Percentiles rank a stretch among this genome's conserved stretches.
Evolutionary conservation across 2,797 vertebrate species (phyloP).

Genomic region (Centropyge bicolor): DNA sequence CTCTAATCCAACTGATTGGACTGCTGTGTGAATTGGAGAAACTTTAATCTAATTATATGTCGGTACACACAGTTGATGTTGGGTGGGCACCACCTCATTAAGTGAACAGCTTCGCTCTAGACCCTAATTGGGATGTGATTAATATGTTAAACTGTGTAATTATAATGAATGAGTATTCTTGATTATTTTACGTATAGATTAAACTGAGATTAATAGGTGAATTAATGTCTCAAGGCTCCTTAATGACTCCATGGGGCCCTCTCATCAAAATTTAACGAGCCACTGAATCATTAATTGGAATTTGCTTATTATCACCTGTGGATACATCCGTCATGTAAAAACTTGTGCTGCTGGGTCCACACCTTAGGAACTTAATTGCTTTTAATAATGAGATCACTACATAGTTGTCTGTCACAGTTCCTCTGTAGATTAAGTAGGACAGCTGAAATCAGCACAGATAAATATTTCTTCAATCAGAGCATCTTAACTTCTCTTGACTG

Average conservation of each 20-base stretch:
- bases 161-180: constrained; percentile 61
- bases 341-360: constrained; percentile 41
- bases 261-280: constrained; percentile 76
- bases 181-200: constrained; percentile 74
- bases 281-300: constrained; percentile 82
- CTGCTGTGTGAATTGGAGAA: constrained; percentile 20
- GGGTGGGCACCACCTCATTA: constrained; percentile 50
- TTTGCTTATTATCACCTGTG: constrained; percentile 83
- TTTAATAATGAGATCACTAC: constrained; percentile 43
- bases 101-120: constrained; percentile 38
- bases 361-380: constrained; percentile 48
- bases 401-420: constrained; percentile 20
- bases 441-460: background rate
- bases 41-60: constrained; percentile 47
- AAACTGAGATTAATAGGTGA: constrained; percentile 69
- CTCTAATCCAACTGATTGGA: constrained; percentile 30
- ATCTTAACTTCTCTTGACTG: background rate
- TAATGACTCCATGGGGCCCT: constrained; percentile 72
- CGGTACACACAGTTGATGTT: constrained; percentile 30
- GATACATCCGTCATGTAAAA: constrained; percentile 70
- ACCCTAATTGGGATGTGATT: constrained; percentile 70
- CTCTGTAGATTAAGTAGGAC: constrained; percentile 20
- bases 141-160: constrained; percentile 69
- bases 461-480: background rate
- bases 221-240: constrained; percentile 66